phyloP scores from a whole-genome alignment of 2,113 vertebrate species.

The Platysternon megacephalum region DNA sequence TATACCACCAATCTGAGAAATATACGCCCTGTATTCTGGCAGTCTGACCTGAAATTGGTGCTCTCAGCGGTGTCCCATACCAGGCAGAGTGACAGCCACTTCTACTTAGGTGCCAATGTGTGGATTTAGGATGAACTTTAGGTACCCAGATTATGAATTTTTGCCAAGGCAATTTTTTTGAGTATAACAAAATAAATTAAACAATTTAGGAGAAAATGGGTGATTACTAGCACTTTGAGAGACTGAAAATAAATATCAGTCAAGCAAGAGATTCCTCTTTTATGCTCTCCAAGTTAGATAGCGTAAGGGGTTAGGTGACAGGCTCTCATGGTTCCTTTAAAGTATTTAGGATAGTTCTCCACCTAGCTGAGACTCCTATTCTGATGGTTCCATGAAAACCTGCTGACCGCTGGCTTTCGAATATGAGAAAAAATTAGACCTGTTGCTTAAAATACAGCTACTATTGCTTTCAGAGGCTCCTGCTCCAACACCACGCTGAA shows the following conservation, averaged over 20 bases:
- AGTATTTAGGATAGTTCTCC: constrained; percentile 2
- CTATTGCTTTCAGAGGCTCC: background rate
- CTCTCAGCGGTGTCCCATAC: too few relatives aligned
- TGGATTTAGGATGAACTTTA: too few relatives aligned
- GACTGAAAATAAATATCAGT: background rate
- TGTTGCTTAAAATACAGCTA: background rate
- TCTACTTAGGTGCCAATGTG: too few relatives aligned
- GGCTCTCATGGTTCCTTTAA: constrained; percentile 35
- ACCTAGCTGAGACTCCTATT: background rate
- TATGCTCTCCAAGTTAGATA: background rate
- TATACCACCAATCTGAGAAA: too few relatives aligned
- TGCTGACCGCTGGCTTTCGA: background rate
- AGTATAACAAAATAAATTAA: background rate
- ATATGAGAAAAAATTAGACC: background rate
- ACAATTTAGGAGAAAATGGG: background rate
- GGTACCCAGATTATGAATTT: too few relatives aligned
- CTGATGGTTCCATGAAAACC: background rate
- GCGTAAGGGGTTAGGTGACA: constrained; percentile 1
- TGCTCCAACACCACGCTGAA: background rate
- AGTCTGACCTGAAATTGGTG: too few relatives aligned
- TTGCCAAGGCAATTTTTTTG: background rate
- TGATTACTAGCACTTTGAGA: constrained; percentile 21
- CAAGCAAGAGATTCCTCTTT: constrained; percentile 18
- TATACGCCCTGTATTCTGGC: too few relatives aligned
- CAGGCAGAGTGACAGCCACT: too few relatives aligned